phyloP scores from a whole-genome alignment of 2,797 vertebrate genomes.

The Sardinella longiceps region DNA sequence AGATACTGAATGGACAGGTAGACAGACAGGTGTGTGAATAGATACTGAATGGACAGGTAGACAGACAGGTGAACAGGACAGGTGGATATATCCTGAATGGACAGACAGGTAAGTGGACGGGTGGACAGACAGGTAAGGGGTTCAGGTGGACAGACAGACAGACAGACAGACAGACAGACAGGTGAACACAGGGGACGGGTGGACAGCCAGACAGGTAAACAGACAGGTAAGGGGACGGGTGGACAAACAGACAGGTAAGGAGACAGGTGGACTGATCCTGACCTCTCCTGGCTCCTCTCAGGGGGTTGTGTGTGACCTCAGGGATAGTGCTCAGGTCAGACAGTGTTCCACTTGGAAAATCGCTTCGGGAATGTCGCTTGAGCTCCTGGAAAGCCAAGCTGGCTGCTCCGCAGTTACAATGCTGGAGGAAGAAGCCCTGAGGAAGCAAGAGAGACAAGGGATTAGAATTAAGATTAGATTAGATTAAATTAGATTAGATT shows the following conservation, averaged over 20 bases:
- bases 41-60: background rate
- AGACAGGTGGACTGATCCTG: conserved; percentile 31
- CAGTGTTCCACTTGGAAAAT: conserved; percentile 74
- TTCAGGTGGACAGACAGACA: too few relatives aligned
- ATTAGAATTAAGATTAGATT: too few relatives aligned
- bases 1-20: too few relatives aligned
- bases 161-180: background rate
- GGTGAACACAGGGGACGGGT: background rate
- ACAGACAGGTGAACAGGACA: too few relatives aligned
- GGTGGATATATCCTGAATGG: conserved; percentile 60
- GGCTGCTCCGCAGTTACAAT: conserved; percentile 84
- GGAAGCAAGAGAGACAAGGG: conserved; percentile 22
- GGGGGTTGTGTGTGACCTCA: conserved; percentile 71
- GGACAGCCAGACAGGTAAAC: too few relatives aligned
- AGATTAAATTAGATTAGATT: too few relatives aligned
- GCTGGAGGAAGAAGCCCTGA: conserved; percentile 82
- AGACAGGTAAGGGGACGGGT: background rate
- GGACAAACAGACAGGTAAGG: background rate
- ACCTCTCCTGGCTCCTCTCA: conserved; percentile 68
- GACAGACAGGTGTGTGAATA: too few relatives aligned
- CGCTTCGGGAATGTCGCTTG: conserved; percentile 70
- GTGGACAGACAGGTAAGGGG: background rate
- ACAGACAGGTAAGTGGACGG: background rate
- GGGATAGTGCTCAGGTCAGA: conserved; percentile 86
- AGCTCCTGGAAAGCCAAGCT: conserved; percentile 73